These are phyloP conservation scores for Patella pellucida DNA, from an alignment of 2,888 invertebrate genomes.

Conservation along the genomic window DNA sequence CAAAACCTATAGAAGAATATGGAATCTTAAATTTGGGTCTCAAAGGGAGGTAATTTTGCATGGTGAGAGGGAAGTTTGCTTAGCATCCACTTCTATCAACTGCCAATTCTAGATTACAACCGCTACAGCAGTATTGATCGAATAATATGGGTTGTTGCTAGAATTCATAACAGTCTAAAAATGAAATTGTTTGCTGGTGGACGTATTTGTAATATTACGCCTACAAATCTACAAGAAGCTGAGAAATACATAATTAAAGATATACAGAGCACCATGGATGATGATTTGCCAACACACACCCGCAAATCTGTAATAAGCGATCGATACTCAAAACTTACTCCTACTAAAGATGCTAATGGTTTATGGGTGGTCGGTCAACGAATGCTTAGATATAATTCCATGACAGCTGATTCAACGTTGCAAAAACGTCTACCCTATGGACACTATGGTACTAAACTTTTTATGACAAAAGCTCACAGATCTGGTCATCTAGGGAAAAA, in stretches of 20 bases:
- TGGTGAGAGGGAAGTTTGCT: slow-evolving; percentile 14
- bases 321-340: slow-evolving; percentile 13
- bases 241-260: slow-evolving; percentile 15
- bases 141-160: not conserved
- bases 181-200: not conserved
- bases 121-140: not conserved
- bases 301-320: not conserved
- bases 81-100: not conserved
- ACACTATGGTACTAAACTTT: slow-evolving; percentile 12
- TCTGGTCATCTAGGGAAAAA: slow-evolving; percentile 11
- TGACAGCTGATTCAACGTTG: slow-evolving; percentile 14
- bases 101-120: not conserved
- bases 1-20: not conserved
- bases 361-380: slow-evolving; percentile 20
- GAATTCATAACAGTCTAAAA: not conserved
- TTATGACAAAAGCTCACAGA: slow-evolving; percentile 12
- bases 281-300: slow-evolving; percentile 3
- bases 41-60: not conserved
- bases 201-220: not conserved
- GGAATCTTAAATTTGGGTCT: slow-evolving; percentile 13
- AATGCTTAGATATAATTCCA: slow-evolving; percentile 12
- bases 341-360: not conserved
- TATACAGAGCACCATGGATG: slow-evolving; percentile 5
- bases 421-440: slow-evolving; percentile 9
- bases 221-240: slow-evolving; percentile 11